Base-by-base conservation (phyloP, 2,888 invertebrate species). In the Phyllotreta striolata region DNA sequence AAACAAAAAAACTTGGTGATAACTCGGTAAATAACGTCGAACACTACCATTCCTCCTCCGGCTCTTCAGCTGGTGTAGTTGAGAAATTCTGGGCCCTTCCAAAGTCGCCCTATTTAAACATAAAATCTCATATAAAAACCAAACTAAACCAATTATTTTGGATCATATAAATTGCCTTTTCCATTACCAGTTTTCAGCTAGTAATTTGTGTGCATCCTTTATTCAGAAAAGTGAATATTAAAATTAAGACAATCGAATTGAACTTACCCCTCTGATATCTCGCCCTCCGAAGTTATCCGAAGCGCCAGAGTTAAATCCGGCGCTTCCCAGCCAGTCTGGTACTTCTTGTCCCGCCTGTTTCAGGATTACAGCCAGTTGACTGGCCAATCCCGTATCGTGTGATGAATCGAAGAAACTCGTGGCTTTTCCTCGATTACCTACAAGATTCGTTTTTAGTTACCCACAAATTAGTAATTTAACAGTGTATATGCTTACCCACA, bases 321-420 rank as follows among this genome's bases (percentile, higher is more conserved):
- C 82, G 24, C 80, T 80, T 38, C 80, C 81, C 76, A 95, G 77
- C 85, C 91, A 95, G 6, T 89, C 88, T 0, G 97, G 97, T 5
- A 96, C 72, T 0, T 85, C 78, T 78, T 96, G 95, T 0, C 87
- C 86, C 0, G 96, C 92, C 78, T 92, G 91, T 60, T 86, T 84
- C 13, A 97, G 82, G 55, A 94, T 91, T 74, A 87, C 89, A 0
- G 90, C 86, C 41, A 97, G 83, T 68, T 88, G 87, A 0, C 82
- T 80, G 0, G 87, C 87, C 0, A 96, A 71, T 0, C 82, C 81
- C 0, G 77, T 65, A 76, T 96, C 93, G 78, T 83, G 0, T 80
- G 75, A 77, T 0, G 74, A 67, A 65, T 95, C 92, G 77, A 86
- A 96, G 81, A 97, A 92, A 0, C 95, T 94, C 0, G 95, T 90